Percentiles rank a stretch among this genome's conserved stretches.
phyloP scores from a whole-genome alignment of 2,797 vertebrate species.

The Loris lydekkerianus region DNA sequence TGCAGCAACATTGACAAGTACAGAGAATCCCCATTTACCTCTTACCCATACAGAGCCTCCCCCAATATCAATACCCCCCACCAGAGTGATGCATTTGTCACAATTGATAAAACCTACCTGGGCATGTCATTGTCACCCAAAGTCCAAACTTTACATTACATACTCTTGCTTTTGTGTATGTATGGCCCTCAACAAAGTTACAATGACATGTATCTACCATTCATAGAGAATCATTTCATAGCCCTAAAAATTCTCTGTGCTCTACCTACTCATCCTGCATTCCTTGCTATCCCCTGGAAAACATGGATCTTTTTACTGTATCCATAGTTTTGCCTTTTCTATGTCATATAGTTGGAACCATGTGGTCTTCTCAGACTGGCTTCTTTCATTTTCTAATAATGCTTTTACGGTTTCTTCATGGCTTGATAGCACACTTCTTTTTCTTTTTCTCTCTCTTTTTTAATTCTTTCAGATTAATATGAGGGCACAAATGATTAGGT shows the following conservation, averaged over 20 bases:
- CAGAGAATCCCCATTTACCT: background rate
- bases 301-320: background rate
- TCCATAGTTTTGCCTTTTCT: background rate
- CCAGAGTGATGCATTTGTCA: background rate
- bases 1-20: background rate
- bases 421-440: background rate
- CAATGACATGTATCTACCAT: background rate
- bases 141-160: background rate
- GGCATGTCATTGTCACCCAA: background rate
- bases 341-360: background rate
- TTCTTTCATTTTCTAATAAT: background rate
- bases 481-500: too few relatives aligned
- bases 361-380: background rate
- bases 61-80: too few relatives aligned
- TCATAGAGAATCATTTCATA: too few relatives aligned
- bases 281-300: background rate
- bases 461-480: too few relatives aligned
- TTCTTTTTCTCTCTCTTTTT: background rate
- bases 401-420: background rate
- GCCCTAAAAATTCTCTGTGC: background rate
- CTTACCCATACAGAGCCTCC: rapidly evolving
- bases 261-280: background rate
- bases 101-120: background rate
- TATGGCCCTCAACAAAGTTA: background rate
- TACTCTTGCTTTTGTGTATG: background rate